These are phyloP conservation scores for Atherinosoma microstoma DNA, from an alignment of 2,797 vertebrate genomes.

Conservation along the genomic window DNA sequence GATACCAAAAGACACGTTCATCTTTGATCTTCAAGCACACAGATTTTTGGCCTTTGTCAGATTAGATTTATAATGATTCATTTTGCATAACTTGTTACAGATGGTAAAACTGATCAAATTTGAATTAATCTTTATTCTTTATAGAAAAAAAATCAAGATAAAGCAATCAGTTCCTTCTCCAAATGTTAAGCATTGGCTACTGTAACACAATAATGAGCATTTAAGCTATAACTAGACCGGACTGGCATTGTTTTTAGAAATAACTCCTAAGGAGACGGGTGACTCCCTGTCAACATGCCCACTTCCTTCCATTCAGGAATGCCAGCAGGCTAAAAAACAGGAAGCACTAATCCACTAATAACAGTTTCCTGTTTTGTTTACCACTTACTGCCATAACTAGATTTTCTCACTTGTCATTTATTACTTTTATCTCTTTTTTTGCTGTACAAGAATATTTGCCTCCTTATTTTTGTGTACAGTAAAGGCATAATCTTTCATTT, in stretches of 20 bases:
- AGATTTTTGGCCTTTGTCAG: not conserved
- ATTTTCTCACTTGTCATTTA: not conserved
- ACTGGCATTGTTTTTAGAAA: slow-evolving; percentile 51
- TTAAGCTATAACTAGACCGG: not conserved
- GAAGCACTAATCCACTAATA: slow-evolving; percentile 58
- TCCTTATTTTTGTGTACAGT: slow-evolving; percentile 28
- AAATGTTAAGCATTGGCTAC: not conserved
- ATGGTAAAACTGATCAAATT: not conserved
- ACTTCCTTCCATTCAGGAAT: slow-evolving; percentile 72
- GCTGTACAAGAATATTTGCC: slow-evolving; percentile 22
- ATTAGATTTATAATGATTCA: not conserved
- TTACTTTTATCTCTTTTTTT: slow-evolving; percentile 8
- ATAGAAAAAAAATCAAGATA: not conserved
- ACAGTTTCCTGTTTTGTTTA: slow-evolving; percentile 54
- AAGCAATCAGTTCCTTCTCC: not conserved
- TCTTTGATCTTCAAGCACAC: not conserved
- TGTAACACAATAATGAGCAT: slow-evolving; percentile 2
- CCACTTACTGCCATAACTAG: not conserved
- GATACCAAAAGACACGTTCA: not conserved
- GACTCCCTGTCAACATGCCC: slow-evolving; percentile 55
- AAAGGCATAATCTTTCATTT: slow-evolving; percentile 7
- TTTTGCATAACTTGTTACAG: not conserved
- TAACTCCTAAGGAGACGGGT: slow-evolving; percentile 33
- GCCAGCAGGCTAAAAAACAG: slow-evolving; percentile 58
- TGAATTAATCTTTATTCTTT: not conserved